These are phyloP conservation scores for Darevskia nairensis DNA, from an alignment of 2,797 vertebrate species.

Conservation along the genomic window DNA sequence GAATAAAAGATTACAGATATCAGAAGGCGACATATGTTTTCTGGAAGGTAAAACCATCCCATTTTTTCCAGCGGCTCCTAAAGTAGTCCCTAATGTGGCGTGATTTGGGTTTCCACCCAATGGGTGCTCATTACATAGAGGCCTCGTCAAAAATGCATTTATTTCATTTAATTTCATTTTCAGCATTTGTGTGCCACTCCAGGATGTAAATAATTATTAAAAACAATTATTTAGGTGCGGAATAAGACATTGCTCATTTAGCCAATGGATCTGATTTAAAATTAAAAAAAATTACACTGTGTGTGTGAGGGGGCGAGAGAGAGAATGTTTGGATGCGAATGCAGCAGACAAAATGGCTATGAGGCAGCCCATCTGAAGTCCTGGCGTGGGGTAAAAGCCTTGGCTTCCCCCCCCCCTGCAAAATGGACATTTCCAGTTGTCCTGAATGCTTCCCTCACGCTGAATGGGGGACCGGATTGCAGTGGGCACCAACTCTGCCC, in stretches of 20 bases:
- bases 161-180: not conserved
- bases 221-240: no score
- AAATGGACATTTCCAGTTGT: not conserved
- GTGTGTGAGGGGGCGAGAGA: not conserved
- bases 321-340: not conserved
- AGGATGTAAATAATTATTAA: no score
- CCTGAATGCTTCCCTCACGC: not conserved
- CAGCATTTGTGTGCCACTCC: no score
- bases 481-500: not conserved
- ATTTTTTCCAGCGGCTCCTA: not conserved
- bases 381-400: not conserved
- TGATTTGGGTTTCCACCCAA: not conserved
- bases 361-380: not conserved
- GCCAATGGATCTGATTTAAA: no score
- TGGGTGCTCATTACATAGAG: not conserved
- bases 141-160: not conserved
- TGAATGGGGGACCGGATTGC: not conserved
- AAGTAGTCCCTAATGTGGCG: not conserved
- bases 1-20: not conserved
- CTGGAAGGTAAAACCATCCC: not conserved
- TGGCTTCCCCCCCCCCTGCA: not conserved
- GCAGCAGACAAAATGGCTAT: not conserved
- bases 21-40: not conserved
- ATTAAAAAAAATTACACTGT: not conserved
- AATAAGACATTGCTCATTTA: no score